Evolutionary conservation across 2,888 invertebrate genomes (phyloP).

Genomic region (Saturnia pavonia): DNA sequence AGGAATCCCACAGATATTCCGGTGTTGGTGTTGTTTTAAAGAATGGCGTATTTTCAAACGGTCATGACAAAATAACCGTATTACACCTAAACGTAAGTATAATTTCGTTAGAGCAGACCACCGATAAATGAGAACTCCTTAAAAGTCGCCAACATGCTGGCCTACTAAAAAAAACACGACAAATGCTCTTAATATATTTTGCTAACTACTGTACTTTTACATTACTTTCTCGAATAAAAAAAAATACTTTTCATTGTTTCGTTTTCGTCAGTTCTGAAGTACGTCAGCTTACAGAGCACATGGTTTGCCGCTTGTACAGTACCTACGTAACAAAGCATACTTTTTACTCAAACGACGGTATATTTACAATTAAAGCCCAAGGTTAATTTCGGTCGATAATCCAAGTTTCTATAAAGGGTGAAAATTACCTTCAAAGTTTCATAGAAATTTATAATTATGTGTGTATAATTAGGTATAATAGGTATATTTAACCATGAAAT

Average conservation of each 20-base stretch:
- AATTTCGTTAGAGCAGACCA: too few relatives aligned
- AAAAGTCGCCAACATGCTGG: too few relatives aligned
- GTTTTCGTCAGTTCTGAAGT: neutral
- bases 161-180: too few relatives aligned
- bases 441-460: neutral
- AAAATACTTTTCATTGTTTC: neutral
- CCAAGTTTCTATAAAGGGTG: neutral
- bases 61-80: too few relatives aligned
- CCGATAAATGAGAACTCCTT: too few relatives aligned
- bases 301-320: neutral
- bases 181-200: neutral
- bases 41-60: too few relatives aligned
- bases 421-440: neutral
- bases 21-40: too few relatives aligned
- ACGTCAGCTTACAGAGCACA: neutral
- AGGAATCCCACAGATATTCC: too few relatives aligned
- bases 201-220: neutral
- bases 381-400: conserved; percentile 2
- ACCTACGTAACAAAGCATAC: neutral
- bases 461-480: neutral
- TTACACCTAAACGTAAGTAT: too few relatives aligned
- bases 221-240: neutral
- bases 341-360: neutral
- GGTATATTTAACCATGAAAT: neutral
- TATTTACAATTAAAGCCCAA: neutral